These are phyloP conservation scores for Larimichthys crocea DNA, from an alignment of 2,113 vertebrate species.

Conservation along the genomic window DNA sequence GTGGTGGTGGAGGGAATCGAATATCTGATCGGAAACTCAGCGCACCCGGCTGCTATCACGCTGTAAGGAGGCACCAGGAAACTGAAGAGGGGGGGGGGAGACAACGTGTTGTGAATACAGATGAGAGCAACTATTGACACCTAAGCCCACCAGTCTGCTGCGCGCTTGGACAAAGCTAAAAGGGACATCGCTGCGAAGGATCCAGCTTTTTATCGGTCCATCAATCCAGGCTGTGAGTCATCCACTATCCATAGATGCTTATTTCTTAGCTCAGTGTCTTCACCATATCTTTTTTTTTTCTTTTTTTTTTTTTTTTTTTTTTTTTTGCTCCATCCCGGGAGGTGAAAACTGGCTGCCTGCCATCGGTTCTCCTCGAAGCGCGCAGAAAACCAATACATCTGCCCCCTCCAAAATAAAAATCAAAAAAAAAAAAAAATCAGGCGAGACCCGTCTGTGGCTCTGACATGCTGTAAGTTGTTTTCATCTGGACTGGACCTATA, in stretches of 20 bases:
- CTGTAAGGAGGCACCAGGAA: slow-evolving; percentile 67
- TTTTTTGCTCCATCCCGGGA: slow-evolving; percentile 27
- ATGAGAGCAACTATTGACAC: slow-evolving; percentile 82
- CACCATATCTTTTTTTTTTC: slow-evolving; percentile 36
- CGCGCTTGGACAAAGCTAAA: slow-evolving; percentile 61
- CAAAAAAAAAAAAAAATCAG: not conserved
- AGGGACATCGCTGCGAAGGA: slow-evolving; percentile 45
- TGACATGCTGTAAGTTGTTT: slow-evolving; percentile 76
- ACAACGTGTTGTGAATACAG: slow-evolving; percentile 89
- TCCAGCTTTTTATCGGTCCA: slow-evolving; percentile 33
- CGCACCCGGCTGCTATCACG: slow-evolving; percentile 52
- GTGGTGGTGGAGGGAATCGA: slow-evolving; percentile 24
- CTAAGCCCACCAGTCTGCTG: slow-evolving; percentile 56
- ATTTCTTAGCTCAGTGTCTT: slow-evolving; percentile 46
- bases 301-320: not conserved
- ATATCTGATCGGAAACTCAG: slow-evolving; percentile 63
- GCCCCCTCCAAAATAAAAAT: not conserved
- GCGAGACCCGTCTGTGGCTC: slow-evolving; percentile 30
- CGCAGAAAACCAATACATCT: slow-evolving; percentile 52
- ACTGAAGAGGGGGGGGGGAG: slow-evolving; percentile 74
- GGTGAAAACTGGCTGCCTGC: slow-evolving; percentile 57
- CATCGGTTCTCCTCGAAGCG: slow-evolving; percentile 57
- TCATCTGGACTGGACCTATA: slow-evolving; percentile 67
- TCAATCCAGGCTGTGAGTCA: slow-evolving; percentile 26
- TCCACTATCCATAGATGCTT: slow-evolving; percentile 27